phyloP scores from a whole-genome alignment of 2,888 invertebrate species.

The Neocrepidodera transversa region DNA sequence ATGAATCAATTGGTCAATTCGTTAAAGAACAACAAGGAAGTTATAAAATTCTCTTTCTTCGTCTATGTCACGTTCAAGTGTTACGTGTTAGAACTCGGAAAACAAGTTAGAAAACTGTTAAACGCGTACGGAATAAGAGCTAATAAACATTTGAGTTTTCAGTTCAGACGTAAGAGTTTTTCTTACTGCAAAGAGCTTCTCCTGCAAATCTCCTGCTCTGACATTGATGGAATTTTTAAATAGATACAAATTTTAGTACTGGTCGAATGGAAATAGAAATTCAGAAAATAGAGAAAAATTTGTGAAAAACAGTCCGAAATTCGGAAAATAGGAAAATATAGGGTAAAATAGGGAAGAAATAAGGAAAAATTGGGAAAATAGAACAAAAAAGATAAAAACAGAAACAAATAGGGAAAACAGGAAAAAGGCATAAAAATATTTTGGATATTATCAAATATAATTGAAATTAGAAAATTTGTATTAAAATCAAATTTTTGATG shows the following conservation, averaged over 20 bases:
- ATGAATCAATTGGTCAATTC: conserved; percentile 18
- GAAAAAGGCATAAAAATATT: no score
- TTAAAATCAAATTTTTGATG: no score
- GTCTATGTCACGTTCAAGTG: conserved; percentile 15
- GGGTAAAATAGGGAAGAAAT: no score
- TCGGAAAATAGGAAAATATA: no score
- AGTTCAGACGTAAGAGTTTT: background rate
- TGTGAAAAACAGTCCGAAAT: no score
- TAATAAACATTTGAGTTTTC: conserved; percentile 18
- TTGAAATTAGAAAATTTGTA: no score
- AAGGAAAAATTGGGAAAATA: no score
- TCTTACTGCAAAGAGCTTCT: background rate
- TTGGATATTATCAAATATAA: no score
- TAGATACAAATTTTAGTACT: background rate
- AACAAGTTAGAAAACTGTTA: conserved; percentile 20
- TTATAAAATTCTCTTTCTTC: conserved; percentile 15
- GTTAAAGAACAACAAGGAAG: conserved; percentile 17
- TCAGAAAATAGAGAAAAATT: background rate
- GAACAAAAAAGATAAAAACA: no score
- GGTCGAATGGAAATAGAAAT: no score
- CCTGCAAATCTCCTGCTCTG: background rate
- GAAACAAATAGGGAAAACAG: no score
- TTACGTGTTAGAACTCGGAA: conserved; percentile 23
- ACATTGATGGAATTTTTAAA: conserved; percentile 21
- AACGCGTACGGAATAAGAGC: conserved; percentile 22